A percentile compares a stretch with the other conserved stretches of the same genome.
These are phyloP conservation scores for Catharus fuscescens DNA, from an alignment of 2,113 vertebrate genomes.

Conservation along the genomic window DNA sequence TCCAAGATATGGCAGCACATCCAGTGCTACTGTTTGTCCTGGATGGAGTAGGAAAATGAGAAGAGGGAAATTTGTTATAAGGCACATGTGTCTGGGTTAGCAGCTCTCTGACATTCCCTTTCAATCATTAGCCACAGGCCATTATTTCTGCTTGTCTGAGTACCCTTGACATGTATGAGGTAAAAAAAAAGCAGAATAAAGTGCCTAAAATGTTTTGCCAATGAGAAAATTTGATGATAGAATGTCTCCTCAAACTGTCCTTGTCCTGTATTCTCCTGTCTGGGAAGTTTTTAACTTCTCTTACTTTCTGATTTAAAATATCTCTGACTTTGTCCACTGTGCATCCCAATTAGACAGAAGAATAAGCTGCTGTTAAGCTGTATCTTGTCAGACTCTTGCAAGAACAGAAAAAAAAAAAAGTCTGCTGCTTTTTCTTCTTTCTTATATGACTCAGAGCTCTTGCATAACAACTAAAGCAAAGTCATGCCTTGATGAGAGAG, in stretches of 20 bases:
- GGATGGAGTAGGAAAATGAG: neutral
- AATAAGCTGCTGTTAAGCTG: neutral
- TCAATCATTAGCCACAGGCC: constrained; percentile 51
- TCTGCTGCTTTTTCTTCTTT: neutral
- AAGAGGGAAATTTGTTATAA: neutral
- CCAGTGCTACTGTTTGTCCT: neutral
- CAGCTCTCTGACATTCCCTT: constrained; percentile 7
- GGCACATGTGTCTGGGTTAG: neutral
- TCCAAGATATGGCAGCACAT: neutral
- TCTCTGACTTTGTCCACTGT: neutral
- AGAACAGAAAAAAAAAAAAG: neutral
- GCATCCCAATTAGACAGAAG: neutral
- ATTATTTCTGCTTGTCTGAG: constrained; percentile 62
- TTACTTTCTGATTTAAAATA: neutral
- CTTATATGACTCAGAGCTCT: neutral
- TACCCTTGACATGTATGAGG: neutral
- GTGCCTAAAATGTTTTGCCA: constrained; percentile 28
- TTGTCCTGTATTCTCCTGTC: constrained; percentile 11
- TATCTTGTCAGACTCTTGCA: neutral
- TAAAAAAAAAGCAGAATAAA: neutral
- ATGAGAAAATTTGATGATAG: constrained; percentile 25
- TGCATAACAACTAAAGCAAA: neutral
- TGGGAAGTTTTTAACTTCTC: neutral
- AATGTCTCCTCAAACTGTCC: constrained; percentile 19
- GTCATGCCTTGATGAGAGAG: neutral